Conservation (phyloP, 2,113 vertebrate species). For the Diadophis punctatus region DNA sequence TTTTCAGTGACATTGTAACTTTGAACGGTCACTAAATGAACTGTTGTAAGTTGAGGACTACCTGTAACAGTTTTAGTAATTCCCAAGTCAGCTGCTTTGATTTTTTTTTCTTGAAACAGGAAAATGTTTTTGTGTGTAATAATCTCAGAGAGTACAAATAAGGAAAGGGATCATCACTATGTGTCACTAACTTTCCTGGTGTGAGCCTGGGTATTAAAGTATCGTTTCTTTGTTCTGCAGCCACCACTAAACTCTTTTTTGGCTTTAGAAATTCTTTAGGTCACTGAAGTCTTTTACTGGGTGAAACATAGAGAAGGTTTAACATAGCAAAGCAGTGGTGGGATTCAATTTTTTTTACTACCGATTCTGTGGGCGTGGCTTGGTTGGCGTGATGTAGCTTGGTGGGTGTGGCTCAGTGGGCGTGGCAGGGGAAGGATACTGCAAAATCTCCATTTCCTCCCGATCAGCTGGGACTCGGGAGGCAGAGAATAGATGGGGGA, state of each 20-base stretch:
- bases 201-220: background rate
- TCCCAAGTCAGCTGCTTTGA: background rate
- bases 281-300: background rate
- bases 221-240: background rate
- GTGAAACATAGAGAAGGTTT: background rate
- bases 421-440: too few relatives aligned
- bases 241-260: background rate
- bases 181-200: background rate
- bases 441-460: too few relatives aligned
- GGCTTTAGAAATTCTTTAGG: background rate
- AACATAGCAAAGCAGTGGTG: too few relatives aligned
- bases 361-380: too few relatives aligned
- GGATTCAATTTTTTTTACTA: too few relatives aligned
- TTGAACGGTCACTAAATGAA: too few relatives aligned
- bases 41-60: too few relatives aligned
- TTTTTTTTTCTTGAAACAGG: background rate
- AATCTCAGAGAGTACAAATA: background rate
- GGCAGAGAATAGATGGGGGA: too few relatives aligned
- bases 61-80: background rate
- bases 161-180: background rate
- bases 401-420: too few relatives aligned
- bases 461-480: too few relatives aligned
- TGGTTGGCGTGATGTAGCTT: too few relatives aligned
- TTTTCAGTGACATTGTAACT: too few relatives aligned
- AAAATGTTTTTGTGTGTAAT: background rate